Base-by-base conservation (phyloP, 1,140 invertebrate genomes). In the Ericerus pela region DNA sequence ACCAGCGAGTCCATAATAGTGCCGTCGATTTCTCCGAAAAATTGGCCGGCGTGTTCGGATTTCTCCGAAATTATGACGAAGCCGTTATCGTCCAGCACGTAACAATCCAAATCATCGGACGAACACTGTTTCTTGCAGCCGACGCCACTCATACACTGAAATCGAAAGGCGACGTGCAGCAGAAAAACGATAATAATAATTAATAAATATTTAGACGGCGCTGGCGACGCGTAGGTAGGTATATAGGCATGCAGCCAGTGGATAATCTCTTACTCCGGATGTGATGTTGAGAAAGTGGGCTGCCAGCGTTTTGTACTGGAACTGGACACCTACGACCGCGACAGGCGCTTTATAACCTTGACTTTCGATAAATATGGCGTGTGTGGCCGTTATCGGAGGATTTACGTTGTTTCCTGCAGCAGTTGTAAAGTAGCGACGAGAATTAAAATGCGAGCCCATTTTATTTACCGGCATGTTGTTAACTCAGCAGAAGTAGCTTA, bases 11-110 rank as follows among this genome's bases (percentile, higher is more conserved):
- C 86, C 85, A 94, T 92, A 43, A 95, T 88, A 1, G 88, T 91
- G n/a, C 88, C 88, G 66, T 95, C 89, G 41, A 93, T 84, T 67
- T 93, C 87, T 0, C 90, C 90, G 64, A 94, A 94, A 69, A 94
- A 95, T 61, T 81, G 75, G 11, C 87, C 87, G 2, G 87, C 88
- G 64, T 92, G 83, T 51, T 85, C 78, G 28, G 76, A 73, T 58
- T 84, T 80, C 68, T 93, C 88, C 3, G 88, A 91, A 24, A 92
- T 79, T 28, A 94, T 84, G n/a, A 94, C 82, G 67, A 92, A 95
- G 10, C 90, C 90, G 67, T 89, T 92, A 67, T 93, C 89, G 63
- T 95, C 90, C 33, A 94, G 69, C 11, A 96, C 82, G 66, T 90
- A 94, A 67, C 90, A 95, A 63, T 94, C 88, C 2, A 93, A 70